Conservation (phyloP, 2,113 vertebrate genomes). For the Hippolais icterina region DNA sequence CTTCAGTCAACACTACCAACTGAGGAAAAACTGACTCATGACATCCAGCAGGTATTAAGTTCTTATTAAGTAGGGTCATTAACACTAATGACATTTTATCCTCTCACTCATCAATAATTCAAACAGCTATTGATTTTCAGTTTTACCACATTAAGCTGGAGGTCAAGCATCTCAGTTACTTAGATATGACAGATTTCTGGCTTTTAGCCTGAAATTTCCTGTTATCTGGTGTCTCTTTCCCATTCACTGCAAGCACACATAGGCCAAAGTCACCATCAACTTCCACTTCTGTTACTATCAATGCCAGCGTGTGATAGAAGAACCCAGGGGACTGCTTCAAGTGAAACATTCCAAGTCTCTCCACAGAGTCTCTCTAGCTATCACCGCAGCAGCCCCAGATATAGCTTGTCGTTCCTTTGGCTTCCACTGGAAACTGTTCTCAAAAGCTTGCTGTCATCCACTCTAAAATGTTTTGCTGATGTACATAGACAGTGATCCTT, state of each 20-base stretch:
- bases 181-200: slow-evolving; percentile 22
- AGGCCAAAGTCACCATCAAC: neutral
- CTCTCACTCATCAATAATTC: slow-evolving; percentile 62
- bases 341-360: neutral
- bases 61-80: slow-evolving; percentile 45
- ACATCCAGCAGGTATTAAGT: slow-evolving; percentile 58
- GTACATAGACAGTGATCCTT: neutral
- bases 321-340: neutral
- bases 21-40: slow-evolving; percentile 40
- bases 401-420: neutral
- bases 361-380: neutral
- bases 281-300: neutral
- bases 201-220: neutral
- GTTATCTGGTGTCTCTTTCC: neutral
- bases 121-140: slow-evolving; percentile 58
- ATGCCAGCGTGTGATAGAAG: neutral
- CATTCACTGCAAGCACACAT: neutral
- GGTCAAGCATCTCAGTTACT: slow-evolving; percentile 29
- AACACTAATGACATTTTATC: slow-evolving; percentile 62
- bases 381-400: neutral
- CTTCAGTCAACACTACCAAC: slow-evolving; percentile 28
- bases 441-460: neutral
- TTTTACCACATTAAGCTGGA: slow-evolving; percentile 41
- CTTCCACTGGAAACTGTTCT: neutral
- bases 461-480: neutral